These are phyloP conservation scores for Myiotriccus ornatus DNA, from an alignment of 2,797 vertebrate genomes.

Conservation along the genomic window DNA sequence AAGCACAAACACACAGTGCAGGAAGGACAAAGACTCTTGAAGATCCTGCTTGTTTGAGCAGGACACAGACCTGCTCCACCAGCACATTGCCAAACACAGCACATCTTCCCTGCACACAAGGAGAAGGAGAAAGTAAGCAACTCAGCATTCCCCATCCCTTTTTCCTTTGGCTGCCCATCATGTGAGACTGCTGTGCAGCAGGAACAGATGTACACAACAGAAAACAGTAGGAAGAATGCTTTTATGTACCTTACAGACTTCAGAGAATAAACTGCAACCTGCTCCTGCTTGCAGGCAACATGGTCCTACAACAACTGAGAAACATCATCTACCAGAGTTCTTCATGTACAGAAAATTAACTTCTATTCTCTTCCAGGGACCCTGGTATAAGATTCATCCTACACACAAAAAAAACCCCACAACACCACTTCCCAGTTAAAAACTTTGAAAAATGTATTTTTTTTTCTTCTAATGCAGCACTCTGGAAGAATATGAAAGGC, in stretches of 20 bases:
- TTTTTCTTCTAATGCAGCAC: background rate
- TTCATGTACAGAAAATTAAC: background rate
- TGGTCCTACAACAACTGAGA: background rate
- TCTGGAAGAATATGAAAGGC: slow-evolving; percentile 9
- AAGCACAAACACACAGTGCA: background rate
- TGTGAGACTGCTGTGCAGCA: background rate
- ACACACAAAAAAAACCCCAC: background rate
- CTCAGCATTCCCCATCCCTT: background rate
- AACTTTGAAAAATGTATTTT: background rate
- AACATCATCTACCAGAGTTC: background rate
- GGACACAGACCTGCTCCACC: background rate
- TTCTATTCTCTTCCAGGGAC: background rate
- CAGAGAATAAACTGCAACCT: background rate
- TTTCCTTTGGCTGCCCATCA: background rate
- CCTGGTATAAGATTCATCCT: background rate
- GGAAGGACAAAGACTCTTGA: background rate
- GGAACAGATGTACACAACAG: background rate
- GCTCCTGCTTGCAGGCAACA: background rate
- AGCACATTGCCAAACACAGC: background rate
- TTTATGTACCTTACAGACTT: background rate
- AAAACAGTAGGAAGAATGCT: background rate
- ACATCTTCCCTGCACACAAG: rapidly evolving
- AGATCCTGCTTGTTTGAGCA: background rate
- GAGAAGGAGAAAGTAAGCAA: background rate
- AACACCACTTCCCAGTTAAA: background rate